Conservation (phyloP, 2,888 invertebrate species). For the Adela reaumurella region DNA sequence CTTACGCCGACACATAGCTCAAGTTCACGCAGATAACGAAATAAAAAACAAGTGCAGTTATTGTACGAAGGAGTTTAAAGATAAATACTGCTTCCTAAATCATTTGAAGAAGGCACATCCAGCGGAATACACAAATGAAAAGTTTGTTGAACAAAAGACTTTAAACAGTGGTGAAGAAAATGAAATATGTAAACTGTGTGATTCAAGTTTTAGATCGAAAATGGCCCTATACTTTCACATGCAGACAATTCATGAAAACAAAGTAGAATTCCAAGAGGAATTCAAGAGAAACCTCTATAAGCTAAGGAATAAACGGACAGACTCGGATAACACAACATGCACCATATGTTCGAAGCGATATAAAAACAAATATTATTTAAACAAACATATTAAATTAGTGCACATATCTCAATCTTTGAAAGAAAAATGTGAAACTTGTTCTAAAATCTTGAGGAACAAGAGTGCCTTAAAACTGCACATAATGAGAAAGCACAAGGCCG, state of each 20-base stretch:
- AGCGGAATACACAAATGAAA: background rate
- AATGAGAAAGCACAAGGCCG: background rate
- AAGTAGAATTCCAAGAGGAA: background rate
- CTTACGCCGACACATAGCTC: background rate
- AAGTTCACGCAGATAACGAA: background rate
- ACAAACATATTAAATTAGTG: background rate
- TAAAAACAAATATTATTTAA: background rate
- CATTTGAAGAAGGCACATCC: background rate
- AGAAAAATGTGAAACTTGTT: background rate
- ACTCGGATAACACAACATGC: background rate
- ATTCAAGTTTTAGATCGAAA: background rate
- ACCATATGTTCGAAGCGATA: background rate
- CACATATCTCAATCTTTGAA: background rate
- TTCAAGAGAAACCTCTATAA: background rate
- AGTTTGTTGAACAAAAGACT: background rate
- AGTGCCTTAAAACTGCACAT: background rate
- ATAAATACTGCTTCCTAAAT: background rate
- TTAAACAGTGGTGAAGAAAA: background rate
- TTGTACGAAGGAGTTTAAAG: background rate
- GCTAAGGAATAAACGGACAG: background rate
- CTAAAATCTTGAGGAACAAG: background rate
- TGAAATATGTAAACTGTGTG: background rate
- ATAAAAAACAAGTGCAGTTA: background rate
- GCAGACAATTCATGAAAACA: background rate
- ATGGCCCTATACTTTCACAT: background rate